Evolutionary conservation across 1,140 invertebrate species (phyloP).

Genomic region (Papilio dardanus): DNA sequence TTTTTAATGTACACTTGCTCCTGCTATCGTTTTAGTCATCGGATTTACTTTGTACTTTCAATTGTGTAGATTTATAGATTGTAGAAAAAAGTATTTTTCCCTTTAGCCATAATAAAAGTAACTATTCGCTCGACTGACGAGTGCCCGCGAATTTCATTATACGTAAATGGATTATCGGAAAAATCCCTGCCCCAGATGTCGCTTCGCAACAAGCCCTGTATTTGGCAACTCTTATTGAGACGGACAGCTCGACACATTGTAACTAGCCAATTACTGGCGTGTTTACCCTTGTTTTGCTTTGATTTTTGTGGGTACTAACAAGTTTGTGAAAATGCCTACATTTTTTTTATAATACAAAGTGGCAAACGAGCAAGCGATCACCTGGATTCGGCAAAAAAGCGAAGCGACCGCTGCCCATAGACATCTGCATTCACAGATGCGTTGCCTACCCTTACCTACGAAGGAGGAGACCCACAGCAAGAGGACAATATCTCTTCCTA

Average conservation of each 20-base stretch:
- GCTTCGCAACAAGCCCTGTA: constrained; percentile 25
- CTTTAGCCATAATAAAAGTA: constrained; percentile 11
- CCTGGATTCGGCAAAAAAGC: no score
- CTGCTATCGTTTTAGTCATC: neutral
- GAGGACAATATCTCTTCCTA: no score
- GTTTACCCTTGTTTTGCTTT: constrained; percentile 6
- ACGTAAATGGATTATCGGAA: constrained; percentile 60
- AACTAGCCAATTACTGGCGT: neutral
- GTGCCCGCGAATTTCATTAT: constrained; percentile 46
- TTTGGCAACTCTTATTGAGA: constrained; percentile 31
- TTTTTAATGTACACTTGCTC: neutral
- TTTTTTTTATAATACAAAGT: no score
- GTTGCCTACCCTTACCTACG: no score
- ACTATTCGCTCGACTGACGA: neutral
- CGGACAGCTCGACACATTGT: constrained; percentile 15
- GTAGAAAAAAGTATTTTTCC: neutral
- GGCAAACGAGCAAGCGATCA: no score
- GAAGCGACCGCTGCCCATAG: no score
- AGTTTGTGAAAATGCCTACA: neutral
- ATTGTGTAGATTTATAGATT: neutral
- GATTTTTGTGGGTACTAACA: neutral
- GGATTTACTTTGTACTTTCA: neutral
- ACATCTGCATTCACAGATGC: no score
- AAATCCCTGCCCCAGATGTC: constrained; percentile 50
- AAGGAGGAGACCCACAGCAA: no score